These are phyloP conservation scores for Lordiphosa mommai DNA, from an alignment of 1,140 invertebrate genomes.

Conservation along the genomic window DNA sequence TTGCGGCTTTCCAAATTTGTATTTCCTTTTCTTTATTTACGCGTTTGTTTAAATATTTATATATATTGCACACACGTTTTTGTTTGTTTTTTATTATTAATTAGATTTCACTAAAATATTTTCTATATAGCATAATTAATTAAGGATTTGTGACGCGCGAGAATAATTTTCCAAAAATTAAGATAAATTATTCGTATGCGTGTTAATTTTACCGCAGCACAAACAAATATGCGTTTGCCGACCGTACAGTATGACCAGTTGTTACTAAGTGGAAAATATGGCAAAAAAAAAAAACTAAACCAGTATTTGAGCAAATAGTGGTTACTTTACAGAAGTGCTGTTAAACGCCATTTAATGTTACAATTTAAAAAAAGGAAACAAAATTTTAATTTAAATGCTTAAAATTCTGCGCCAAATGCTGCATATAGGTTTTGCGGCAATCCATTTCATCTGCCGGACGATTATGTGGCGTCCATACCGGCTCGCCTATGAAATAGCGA, in stretches of 20 bases:
- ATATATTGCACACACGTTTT: constrained; percentile 18
- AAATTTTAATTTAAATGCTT: constrained; percentile 40
- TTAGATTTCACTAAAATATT: constrained; percentile 37
- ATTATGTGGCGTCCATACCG: constrained; percentile 94
- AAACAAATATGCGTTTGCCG: not conserved
- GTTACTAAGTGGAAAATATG: too few relatives aligned
- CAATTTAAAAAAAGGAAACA: not conserved
- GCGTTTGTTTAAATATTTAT: constrained; percentile 13
- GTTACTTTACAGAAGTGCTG: too few relatives aligned
- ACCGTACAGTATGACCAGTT: too few relatives aligned
- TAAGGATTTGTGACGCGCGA: not conserved
- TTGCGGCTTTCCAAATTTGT: constrained; percentile 44
- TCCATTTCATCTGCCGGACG: constrained; percentile 93
- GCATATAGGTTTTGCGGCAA: constrained; percentile 86
- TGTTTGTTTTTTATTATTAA: constrained; percentile 1
- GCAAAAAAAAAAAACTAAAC: not conserved
- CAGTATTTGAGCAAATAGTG: not conserved
- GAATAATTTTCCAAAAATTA: constrained; percentile 6
- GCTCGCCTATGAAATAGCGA: constrained; percentile 94
- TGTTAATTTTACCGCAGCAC: constrained; percentile 4
- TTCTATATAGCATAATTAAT: not conserved
- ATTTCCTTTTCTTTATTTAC: constrained; percentile 26
- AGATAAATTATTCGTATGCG: constrained; percentile 3
- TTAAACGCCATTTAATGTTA: not conserved
- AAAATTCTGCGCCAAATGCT: constrained; percentile 83